phyloP scores from a whole-genome alignment of 2,888 invertebrate species.

The Trissolcus japonicus region DNA sequence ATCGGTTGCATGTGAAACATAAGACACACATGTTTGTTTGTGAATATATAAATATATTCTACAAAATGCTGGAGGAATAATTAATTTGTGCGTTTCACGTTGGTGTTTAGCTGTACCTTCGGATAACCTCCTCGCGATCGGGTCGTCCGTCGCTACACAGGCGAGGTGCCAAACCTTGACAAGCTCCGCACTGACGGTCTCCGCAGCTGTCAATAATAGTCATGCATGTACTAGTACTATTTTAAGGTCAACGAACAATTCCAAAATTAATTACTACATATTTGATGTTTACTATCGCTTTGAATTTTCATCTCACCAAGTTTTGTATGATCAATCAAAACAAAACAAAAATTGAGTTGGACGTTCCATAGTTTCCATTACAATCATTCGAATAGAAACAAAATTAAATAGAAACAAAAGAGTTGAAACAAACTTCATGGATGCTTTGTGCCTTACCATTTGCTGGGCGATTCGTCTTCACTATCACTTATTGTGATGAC shows the following conservation, averaged over 20 bases:
- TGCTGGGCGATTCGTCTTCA: conserved; percentile 87
- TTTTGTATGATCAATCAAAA: not conserved
- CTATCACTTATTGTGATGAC: conserved; percentile 97
- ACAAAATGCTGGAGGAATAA: not conserved
- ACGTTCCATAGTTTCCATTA: not conserved
- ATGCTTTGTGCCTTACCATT: conserved; percentile 66
- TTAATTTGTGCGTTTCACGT: conserved; percentile 56
- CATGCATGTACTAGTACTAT: conserved; percentile 68
- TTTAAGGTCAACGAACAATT: conserved; percentile 15
- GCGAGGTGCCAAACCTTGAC: conserved; percentile 73
- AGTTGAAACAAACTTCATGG: not conserved
- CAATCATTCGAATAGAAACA: no score
- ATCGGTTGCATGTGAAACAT: conserved; percentile 27
- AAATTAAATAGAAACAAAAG: not conserved
- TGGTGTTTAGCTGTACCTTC: conserved; percentile 70
- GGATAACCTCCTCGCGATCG: conserved; percentile 72
- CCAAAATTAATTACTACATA: conserved; percentile 5
- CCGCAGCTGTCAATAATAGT: conserved; percentile 73
- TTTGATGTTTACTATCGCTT: not conserved
- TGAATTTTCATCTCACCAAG: not conserved
- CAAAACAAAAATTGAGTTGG: not conserved
- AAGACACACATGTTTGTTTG: conserved; percentile 46
- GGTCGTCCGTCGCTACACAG: conserved; percentile 73
- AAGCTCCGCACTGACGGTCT: conserved; percentile 73
- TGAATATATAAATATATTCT: conserved; percentile 8